Base-by-base conservation (phyloP, 2,888 invertebrate genomes). In the Drosophila cognata region DNA sequence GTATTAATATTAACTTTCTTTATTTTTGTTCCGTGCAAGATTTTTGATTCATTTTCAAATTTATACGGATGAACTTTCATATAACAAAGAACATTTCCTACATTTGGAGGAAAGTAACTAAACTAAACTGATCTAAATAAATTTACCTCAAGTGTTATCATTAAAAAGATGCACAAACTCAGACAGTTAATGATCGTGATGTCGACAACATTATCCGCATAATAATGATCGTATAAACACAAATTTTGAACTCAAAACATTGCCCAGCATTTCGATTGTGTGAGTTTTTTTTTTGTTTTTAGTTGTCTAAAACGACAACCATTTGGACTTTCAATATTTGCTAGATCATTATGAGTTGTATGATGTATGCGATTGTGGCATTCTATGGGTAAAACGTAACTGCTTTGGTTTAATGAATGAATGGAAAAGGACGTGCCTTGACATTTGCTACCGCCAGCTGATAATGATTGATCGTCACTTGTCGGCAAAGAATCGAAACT, bases 351-450 rank as follows among this genome's bases (percentile, higher is more conserved):
- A 79, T 63, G 69, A 68, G 68, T 66, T 65, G 67, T 66, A 43
- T 62, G 41, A 28, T 28, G 33, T 64, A 70, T 67, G 64, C 72
- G 71, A 16, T 52, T 35, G 18, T 50, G 51, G 59, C 61, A 71
- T 63, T 84, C 71, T 72, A 43, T 59, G 56, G 43, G 46, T 31
- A 35, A 65, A 62, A 79, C 64, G 71, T 48, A 65, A 64, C 31
- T 72, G 68, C 38, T 46, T 48, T 46, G 43, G 43, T 21, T 43
- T 11, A 73, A 74, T 56, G 29, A 16, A 48, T 57, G 70, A 86
- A 28, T 28, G 35, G 33, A 55, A 55, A 56, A 86, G 86, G 89
- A 86, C 81, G 74, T 66, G 75, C 86, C 86, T 89, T 87, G 86
- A 87, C 86, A 89, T 87, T 87, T 87, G 84, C 58, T 55, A 70